Percentiles rank a stretch among this genome's conserved stretches.
Conservation (phyloP, 2,888 invertebrate genomes). For the Microctonus aethiopoides region DNA sequence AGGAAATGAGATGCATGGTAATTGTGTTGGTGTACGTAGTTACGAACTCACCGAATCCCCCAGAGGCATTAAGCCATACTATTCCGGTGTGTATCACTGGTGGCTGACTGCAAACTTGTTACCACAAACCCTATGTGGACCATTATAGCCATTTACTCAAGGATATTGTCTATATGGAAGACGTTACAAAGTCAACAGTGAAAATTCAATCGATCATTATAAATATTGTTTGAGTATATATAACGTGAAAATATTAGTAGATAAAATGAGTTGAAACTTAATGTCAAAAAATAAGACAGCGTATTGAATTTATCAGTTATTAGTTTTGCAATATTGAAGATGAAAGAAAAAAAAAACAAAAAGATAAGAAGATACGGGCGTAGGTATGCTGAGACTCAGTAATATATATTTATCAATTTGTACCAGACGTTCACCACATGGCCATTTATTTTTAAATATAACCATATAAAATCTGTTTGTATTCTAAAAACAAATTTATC, state of each 20-base stretch:
- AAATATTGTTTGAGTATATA: slow-evolving; percentile 27
- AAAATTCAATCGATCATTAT: slow-evolving; percentile 46
- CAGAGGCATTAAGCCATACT: slow-evolving; percentile 53
- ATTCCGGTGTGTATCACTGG: slow-evolving; percentile 57
- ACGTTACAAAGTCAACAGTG: slow-evolving; percentile 24
- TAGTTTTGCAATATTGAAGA: slow-evolving; percentile 42
- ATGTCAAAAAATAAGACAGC: slow-evolving; percentile 9
- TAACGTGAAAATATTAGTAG: neutral
- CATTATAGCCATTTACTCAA: slow-evolving; percentile 23
- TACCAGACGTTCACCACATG: slow-evolving; percentile 62
- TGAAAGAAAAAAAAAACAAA: slow-evolving; percentile 54
- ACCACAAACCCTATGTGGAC: slow-evolving; percentile 46
- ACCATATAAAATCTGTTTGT: slow-evolving; percentile 32
- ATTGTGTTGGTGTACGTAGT: slow-evolving; percentile 55
- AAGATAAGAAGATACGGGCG: slow-evolving; percentile 43
- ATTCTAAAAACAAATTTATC: slow-evolving; percentile 2
- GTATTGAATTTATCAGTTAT: neutral
- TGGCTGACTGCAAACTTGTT: slow-evolving; percentile 46
- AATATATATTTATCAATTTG: slow-evolving; percentile 59
- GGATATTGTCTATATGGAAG: slow-evolving; percentile 25
- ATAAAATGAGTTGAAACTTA: neutral
- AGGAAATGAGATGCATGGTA: slow-evolving; percentile 56
- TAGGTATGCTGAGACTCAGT: slow-evolving; percentile 40
- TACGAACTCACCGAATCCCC: slow-evolving; percentile 58
- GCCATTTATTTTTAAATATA: slow-evolving; percentile 56